Conservation (phyloP, 2,888 invertebrate genomes). For the Troides aeacus region DNA sequence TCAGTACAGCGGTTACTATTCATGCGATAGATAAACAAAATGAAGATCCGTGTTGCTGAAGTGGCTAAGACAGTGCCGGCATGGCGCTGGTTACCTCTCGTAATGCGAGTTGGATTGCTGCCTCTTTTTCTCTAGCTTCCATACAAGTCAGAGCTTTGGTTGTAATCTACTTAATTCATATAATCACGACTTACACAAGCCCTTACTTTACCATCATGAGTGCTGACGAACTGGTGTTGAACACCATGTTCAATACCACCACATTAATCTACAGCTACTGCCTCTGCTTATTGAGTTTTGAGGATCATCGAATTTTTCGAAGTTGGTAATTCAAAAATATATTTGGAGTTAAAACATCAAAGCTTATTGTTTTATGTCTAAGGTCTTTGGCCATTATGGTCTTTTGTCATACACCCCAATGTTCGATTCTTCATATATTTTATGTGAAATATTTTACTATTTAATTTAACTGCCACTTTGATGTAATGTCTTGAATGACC, state of each 20-base stretch:
- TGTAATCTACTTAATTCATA: constrained; percentile 63
- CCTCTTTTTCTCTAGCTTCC: constrained; percentile 33
- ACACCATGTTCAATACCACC: constrained; percentile 23
- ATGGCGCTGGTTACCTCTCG: neutral
- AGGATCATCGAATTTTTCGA: constrained; percentile 8
- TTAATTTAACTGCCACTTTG: too few species aligned
- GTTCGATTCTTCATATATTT: too few species aligned
- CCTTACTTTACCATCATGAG: constrained; percentile 25
- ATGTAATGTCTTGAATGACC: too few species aligned
- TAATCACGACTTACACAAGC: constrained; percentile 47
- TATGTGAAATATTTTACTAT: too few species aligned
- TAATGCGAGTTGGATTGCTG: constrained; percentile 27
- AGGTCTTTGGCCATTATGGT: neutral
- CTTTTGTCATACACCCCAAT: too few species aligned
- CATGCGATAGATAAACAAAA: constrained; percentile 4
- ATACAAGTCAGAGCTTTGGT: constrained; percentile 32
- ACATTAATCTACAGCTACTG: constrained; percentile 20
- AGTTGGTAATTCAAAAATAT: constrained; percentile 4
- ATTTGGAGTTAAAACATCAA: neutral
- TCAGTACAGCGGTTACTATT: constrained; percentile 31
- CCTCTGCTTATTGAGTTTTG: constrained; percentile 17
- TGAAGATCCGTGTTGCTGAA: neutral
- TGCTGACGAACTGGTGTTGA: constrained; percentile 16
- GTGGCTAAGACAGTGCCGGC: neutral
- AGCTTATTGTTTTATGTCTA: neutral